A percentile compares a stretch with the other conserved stretches of the same genome.
Conservation (phyloP, 2,113 vertebrate species). For the Nestor notabilis region DNA sequence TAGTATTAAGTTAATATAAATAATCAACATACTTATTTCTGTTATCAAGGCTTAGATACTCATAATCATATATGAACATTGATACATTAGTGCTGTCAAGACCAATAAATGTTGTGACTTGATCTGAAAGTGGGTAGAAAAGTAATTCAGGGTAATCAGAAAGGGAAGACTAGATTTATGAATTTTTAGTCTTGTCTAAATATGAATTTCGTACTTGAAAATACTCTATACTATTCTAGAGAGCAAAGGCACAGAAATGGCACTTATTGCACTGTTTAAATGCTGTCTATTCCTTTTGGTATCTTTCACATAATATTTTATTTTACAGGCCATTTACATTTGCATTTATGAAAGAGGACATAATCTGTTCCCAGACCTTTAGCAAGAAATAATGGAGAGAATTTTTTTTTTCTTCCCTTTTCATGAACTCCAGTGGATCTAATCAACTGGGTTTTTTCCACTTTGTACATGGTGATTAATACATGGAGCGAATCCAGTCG, state of each 20-base stretch:
- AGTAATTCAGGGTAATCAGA: neutral
- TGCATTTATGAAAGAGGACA: neutral
- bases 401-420: neutral
- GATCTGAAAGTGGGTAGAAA: neutral
- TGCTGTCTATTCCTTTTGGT: neutral
- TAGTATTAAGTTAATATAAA: too few relatives aligned
- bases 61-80: neutral
- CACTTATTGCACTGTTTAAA: neutral
- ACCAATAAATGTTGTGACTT: neutral
- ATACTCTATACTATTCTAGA: neutral
- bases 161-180: neutral
- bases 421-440: neutral
- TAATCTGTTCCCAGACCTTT: neutral
- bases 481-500: neutral
- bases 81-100: neutral
- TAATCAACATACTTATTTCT: neutral
- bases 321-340: neutral
- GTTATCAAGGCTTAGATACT: neutral
- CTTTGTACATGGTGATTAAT: neutral
- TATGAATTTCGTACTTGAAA: neutral
- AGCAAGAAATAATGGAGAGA: neutral
- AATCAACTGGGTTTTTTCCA: neutral
- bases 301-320: neutral
- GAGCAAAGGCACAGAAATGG: neutral
- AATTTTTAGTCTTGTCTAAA: neutral